Base-by-base conservation (phyloP, 2,888 invertebrate species). In the Agrotis ipsilon region DNA sequence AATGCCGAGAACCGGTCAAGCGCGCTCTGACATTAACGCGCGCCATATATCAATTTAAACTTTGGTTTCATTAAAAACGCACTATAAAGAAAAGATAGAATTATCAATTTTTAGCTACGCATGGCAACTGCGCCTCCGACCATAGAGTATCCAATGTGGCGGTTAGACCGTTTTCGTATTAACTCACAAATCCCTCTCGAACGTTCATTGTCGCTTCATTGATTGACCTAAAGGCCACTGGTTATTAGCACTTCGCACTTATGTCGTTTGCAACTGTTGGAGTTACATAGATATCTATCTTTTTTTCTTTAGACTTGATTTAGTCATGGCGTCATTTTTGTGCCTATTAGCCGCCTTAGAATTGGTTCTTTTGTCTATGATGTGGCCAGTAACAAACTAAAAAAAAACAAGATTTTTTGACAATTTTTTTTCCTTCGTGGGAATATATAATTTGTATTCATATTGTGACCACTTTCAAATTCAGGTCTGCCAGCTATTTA, bases 1-100 rank as follows among this genome's bases (percentile, higher is more conserved):
- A 85, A 81, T 82, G 80, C 84, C 71, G 75, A 88, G 81, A 86
- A 85, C 84, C 81, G 78, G 84, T 86, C 86, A 86, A 82, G 79
- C 84, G 68, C 75, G 80, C 68, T 81, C 68, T 39, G 57, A 75
- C 73, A 77, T 81, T 72, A 78, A 75, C 81, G 65, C 70, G n/a
- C 63, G 60, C 73, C 68, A 63, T 75, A 69, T 68, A 72, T 73
- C 65, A 77, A 75, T 73, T 72, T 59, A 70, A 71, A 78, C 59
- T 75, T 68, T 59, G 64, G 72, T 69, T 84, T 67, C 64, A 75
- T 76, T 73, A 69, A 69, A 57, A 58, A 61, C 27, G 19, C 45
- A 54, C 16, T 62, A 48, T 46, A 11, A 18, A 18, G 19, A 45
- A 19, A 18, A 43, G 9, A 51, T 18, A 21, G 39, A 46, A 21